phyloP scores from a whole-genome alignment of 2,888 invertebrate species.

The Watsonalla binaria region DNA sequence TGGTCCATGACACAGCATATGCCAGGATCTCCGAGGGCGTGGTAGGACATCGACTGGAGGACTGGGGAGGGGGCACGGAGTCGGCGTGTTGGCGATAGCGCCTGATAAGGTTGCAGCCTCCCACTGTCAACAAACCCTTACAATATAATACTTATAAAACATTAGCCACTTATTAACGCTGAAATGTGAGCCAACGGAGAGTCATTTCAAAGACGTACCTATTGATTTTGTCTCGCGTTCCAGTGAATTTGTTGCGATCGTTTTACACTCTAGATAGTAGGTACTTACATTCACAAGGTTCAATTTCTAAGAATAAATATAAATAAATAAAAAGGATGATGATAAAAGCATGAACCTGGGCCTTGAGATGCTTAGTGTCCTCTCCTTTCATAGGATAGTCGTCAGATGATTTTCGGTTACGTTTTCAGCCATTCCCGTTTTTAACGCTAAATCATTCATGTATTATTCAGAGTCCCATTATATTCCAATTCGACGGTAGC shows the following conservation, averaged over 20 bases:
- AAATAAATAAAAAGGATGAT: no score
- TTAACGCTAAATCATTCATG: background rate
- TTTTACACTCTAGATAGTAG: conserved; percentile 15
- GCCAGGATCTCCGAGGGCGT: conserved; percentile 57
- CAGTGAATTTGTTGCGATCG: conserved; percentile 26
- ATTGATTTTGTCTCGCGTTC: conserved; percentile 62
- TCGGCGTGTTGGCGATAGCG: conserved; percentile 58
- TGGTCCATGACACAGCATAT: conserved; percentile 59
- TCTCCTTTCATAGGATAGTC: no score
- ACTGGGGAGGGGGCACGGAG: conserved; percentile 46
- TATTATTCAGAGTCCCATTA: background rate
- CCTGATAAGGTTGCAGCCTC: conserved; percentile 65
- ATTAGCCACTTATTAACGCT: conserved; percentile 21
- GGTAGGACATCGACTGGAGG: conserved; percentile 50
- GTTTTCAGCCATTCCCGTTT: no score
- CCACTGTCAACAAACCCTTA: conserved; percentile 71
- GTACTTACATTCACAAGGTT: no score
- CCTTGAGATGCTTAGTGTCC: no score
- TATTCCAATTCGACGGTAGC: background rate
- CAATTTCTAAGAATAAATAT: no score
- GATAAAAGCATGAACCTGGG: no score
- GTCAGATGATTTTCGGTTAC: no score
- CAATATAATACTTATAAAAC: conserved; percentile 40
- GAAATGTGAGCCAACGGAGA: conserved; percentile 27
- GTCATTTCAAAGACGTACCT: conserved; percentile 51